Conservation (phyloP, 1,140 invertebrate genomes). For the Heliconius himera region DNA sequence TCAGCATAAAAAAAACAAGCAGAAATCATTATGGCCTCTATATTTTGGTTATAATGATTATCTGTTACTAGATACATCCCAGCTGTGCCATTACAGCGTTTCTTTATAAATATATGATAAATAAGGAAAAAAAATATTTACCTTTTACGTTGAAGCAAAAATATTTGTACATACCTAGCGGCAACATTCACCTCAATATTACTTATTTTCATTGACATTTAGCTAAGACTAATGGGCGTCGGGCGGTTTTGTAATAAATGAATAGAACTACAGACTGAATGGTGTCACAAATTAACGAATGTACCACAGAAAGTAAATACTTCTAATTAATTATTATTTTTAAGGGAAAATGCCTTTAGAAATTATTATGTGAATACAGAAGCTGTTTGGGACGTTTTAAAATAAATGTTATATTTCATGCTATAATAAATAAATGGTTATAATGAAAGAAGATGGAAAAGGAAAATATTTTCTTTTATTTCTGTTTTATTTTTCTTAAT, state of each 20-base stretch:
- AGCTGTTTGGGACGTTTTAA: background rate
- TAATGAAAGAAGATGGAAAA: no score
- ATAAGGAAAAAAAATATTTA: conserved; percentile 5
- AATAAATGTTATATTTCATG: background rate
- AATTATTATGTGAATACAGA: background rate
- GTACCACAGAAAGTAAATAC: background rate
- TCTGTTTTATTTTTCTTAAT: no score
- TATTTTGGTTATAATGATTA: no score
- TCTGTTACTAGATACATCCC: background rate
- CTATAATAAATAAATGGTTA: background rate
- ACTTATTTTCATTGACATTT: background rate
- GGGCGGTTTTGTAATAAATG: background rate
- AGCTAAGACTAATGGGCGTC: background rate
- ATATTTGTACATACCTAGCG: conserved; percentile 2
- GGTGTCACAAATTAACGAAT: conserved; percentile 3
- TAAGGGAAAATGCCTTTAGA: background rate
- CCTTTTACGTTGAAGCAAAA: background rate
- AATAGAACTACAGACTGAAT: background rate
- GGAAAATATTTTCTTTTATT: no score
- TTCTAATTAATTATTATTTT: conserved; percentile 4
- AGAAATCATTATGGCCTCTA: no score
- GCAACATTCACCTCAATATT: conserved; percentile 1
- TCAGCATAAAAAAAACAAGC: no score
- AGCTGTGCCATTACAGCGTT: background rate
- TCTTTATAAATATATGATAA: background rate